Conservation (phyloP, 2,888 invertebrate genomes). For the Theretra japonica region DNA sequence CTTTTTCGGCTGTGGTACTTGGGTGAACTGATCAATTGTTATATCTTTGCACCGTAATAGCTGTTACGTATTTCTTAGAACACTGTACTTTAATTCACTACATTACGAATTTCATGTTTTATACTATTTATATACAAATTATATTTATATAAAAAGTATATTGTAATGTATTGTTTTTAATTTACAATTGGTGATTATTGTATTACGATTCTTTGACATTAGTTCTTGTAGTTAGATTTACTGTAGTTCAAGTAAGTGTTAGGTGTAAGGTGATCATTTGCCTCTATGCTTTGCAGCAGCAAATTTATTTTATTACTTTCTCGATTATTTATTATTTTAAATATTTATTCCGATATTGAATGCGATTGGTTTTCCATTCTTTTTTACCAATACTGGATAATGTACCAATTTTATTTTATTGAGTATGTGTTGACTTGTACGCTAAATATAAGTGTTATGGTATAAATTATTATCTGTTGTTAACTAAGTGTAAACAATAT, state of each 20-base stretch:
- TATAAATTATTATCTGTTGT: constrained; percentile 59
- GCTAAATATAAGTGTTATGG: constrained; percentile 40
- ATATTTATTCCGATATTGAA: neutral
- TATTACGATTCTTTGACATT: constrained; percentile 32
- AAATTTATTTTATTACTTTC: neutral
- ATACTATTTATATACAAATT: constrained; percentile 25
- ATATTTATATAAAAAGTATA: constrained; percentile 21
- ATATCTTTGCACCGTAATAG: constrained; percentile 2
- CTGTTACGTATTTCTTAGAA: neutral
- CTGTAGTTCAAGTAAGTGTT: constrained; percentile 7
- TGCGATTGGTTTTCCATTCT: neutral
- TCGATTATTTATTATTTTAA: neutral
- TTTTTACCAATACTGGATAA: neutral
- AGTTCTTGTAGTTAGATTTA: constrained; percentile 32
- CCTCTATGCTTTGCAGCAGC: constrained; percentile 38
- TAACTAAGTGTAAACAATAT: constrained; percentile 62
- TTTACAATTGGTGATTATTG: constrained; percentile 27
- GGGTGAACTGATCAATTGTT: constrained; percentile 5
- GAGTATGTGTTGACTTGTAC: constrained; percentile 35
- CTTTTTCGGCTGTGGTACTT: neutral
- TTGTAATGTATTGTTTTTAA: constrained; percentile 15
- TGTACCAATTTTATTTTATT: neutral
- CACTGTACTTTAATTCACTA: constrained; percentile 23
- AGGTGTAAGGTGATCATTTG: constrained; percentile 29
- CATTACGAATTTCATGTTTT: constrained; percentile 25